Base-by-base conservation (phyloP, 2,113 vertebrate species). In the Beaufortia kweichowensis region DNA sequence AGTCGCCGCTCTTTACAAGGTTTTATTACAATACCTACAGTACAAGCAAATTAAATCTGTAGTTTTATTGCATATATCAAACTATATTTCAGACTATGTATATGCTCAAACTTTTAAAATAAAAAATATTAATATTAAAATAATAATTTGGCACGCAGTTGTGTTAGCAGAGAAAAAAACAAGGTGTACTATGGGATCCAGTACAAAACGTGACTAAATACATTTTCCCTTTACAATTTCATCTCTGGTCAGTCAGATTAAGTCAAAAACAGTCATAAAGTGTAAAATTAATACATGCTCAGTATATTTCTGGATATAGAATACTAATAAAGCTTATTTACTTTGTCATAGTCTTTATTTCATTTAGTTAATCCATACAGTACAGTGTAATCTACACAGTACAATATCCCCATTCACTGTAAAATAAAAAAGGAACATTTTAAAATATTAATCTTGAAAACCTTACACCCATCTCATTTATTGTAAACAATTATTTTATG, bases 291-390 rank as follows among this genome's bases (percentile, higher is more conserved):
- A 39, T 39, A 39, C 4, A n/a, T n/a, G n/a, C n/a, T n/a, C n/a
- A n/a, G 9, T 11, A 39, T 39, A 39, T 2, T 10, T 11, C 2
- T 39, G 35, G 8, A 39, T 11, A 11, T 53, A 59, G 1, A 26
- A 23, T 28, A 24, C 4, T 24, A 28, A 15, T 28, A 59, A 59
- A 59, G 1, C 7, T 19, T 9, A 5, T 19, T 74, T 60, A 35
- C 9, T 61, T 80, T 69, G 61, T 26, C 65, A 79, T 29, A 85
- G 87, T 84, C 88, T 92, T 93, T 90, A 90, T 90, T 91, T 90
- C 66, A 88, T 90, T 87, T 85, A 87, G 81, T 84, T 87, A 89
- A 83, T 85, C 84, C 85, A 90, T 86, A 90, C 81, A 86, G 88
- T 62, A 94, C 90, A 91, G 85, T 79, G 87, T 77, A 56, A 26